These are phyloP conservation scores for Tenthredo mesomela DNA, from an alignment of 2,888 invertebrate species.

Conservation along the genomic window DNA sequence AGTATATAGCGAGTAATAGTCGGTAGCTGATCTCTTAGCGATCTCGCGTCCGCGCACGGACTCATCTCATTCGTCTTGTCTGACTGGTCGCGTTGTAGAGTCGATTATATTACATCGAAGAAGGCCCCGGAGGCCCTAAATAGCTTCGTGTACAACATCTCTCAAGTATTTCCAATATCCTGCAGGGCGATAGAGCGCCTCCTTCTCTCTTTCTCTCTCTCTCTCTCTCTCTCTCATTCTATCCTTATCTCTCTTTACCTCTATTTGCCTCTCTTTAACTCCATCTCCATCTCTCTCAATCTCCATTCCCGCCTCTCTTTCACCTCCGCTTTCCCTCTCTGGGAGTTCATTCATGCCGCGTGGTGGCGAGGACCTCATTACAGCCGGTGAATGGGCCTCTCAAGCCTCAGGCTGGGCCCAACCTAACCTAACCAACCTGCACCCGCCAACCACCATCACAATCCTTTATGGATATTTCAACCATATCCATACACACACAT, in stretches of 20 bases:
- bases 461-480: slow-evolving; percentile 26
- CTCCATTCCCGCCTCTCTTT: slow-evolving; percentile 57
- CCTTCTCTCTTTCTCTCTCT: slow-evolving; percentile 42
- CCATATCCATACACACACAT: background rate
- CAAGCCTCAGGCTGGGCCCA: slow-evolving; percentile 45
- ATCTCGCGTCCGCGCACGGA: slow-evolving; percentile 24
- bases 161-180: slow-evolving; percentile 77
- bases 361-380: slow-evolving; percentile 76
- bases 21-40: slow-evolving; percentile 41
- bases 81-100: slow-evolving; percentile 51
- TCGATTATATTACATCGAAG: slow-evolving; percentile 73
- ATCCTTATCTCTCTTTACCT: slow-evolving; percentile 54
- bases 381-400: slow-evolving; percentile 71
- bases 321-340: slow-evolving; percentile 57
- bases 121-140: slow-evolving; percentile 65
- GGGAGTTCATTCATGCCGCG: slow-evolving; percentile 73
- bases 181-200: slow-evolving; percentile 70
- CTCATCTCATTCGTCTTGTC: slow-evolving; percentile 49
- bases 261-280: slow-evolving; percentile 21
- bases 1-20: background rate
- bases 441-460: slow-evolving; percentile 20
- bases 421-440: slow-evolving; percentile 28
- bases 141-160: slow-evolving; percentile 74
- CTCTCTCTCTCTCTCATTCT: slow-evolving; percentile 56
- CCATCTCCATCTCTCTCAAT: slow-evolving; percentile 55